Percentiles rank a stretch among this genome's conserved stretches.
phyloP scores from a whole-genome alignment of 2,888 invertebrate genomes.

The Spodoptera picta region DNA sequence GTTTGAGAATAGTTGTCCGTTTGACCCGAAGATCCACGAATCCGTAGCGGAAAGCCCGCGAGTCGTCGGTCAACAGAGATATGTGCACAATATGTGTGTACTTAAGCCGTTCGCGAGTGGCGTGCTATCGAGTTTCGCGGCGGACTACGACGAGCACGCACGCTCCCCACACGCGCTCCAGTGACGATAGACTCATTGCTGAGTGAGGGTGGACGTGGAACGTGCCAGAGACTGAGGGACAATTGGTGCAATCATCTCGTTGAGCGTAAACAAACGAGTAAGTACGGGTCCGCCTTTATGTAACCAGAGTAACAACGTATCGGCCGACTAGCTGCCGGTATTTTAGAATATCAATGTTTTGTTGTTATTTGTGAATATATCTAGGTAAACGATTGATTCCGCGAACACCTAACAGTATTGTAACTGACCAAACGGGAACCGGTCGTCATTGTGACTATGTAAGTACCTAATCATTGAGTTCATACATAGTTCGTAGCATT shows the following conservation, averaged over 20 bases:
- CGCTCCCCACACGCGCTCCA: conserved; percentile 58
- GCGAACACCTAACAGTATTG: conserved; percentile 38
- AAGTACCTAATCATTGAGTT: conserved; percentile 10
- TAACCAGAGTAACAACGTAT: conserved; percentile 70
- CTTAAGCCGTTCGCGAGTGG: conserved; percentile 68
- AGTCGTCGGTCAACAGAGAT: conserved; percentile 43
- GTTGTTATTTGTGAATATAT: conserved; percentile 31
- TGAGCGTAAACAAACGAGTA: conserved; percentile 87
- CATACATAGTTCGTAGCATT: neutral
- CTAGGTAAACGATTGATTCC: conserved; percentile 33
- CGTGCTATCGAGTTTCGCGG: conserved; percentile 75
- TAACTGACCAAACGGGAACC: conserved; percentile 41
- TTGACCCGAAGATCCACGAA: conserved; percentile 46
- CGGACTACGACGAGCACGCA: conserved; percentile 71
- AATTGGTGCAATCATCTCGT: conserved; percentile 87
- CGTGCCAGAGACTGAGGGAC: conserved; percentile 79
- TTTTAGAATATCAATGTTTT: conserved; percentile 50
- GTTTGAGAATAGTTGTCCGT: conserved; percentile 45
- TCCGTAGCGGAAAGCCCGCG: conserved; percentile 46
- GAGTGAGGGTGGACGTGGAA: conserved; percentile 71
- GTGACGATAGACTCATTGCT: conserved; percentile 55
- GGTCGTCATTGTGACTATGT: conserved; percentile 15
- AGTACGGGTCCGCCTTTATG: conserved; percentile 77
- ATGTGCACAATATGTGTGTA: conserved; percentile 47
- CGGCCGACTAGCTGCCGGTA: conserved; percentile 39